Percentiles rank a stretch among this genome's conserved stretches.
Evolutionary conservation across 2,888 invertebrate genomes (phyloP).

Genomic region (Mesorhabditis spiculigera): DNA sequence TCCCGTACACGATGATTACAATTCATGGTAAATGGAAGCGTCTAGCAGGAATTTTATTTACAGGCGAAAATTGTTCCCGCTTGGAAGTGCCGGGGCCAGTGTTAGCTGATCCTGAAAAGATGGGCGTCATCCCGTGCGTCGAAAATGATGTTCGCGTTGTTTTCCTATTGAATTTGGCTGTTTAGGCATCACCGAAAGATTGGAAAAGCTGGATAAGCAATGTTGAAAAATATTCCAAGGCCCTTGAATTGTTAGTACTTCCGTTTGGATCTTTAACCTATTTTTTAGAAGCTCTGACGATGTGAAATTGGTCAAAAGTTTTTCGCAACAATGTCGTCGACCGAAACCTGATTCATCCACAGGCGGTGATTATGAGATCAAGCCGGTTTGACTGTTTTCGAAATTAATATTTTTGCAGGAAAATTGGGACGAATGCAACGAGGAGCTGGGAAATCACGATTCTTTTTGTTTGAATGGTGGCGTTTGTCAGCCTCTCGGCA

Average conservation of each 20-base stretch:
- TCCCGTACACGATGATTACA: not conserved
- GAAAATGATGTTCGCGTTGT: not conserved
- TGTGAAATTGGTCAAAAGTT: not conserved
- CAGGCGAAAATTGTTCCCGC: not conserved
- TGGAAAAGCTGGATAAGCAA: not conserved
- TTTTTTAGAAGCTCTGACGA: slow-evolving; percentile 1
- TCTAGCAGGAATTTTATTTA: not conserved
- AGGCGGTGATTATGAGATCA: not conserved
- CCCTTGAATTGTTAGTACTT: not conserved
- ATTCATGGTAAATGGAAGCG: not conserved
- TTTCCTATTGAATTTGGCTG: not conserved
- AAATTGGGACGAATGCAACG: not conserved
- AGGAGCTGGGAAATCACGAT: not conserved
- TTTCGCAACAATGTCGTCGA: not conserved
- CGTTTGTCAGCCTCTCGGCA: not conserved
- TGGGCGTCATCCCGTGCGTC: not conserved
- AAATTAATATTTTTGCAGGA: not conserved
- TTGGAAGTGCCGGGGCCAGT: not conserved
- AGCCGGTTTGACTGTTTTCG: not conserved
- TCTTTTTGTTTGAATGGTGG: not conserved
- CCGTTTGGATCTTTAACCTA: not conserved
- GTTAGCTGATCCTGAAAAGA: too few relatives aligned
- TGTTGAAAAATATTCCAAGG: not conserved
- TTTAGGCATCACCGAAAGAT: not conserved
- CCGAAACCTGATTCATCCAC: not conserved